Evolutionary conservation across 2,113 vertebrate species (phyloP).

Genomic region (Emydura subglobosa): DNA sequence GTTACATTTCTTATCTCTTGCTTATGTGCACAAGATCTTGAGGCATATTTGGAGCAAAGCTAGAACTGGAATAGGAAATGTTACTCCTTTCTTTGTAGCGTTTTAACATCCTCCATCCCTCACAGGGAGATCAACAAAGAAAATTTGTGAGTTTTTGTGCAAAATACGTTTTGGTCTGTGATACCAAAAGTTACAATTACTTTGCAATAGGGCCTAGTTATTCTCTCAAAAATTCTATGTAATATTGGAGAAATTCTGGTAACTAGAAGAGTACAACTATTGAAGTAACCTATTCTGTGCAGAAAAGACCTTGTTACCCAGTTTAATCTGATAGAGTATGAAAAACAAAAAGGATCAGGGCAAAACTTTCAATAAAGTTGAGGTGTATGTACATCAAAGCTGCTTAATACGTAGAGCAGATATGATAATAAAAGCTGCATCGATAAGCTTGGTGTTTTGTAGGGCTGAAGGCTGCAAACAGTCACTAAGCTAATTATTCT

Average conservation of each 20-base stretch:
- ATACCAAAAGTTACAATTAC: background rate
- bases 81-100: background rate
- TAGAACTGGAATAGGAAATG: background rate
- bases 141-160: background rate
- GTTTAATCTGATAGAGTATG: background rate
- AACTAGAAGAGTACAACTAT: background rate
- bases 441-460: too few relatives aligned
- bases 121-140: background rate
- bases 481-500: background rate
- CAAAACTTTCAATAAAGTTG: background rate
- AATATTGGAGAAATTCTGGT: background rate
- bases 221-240: background rate
- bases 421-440: background rate
- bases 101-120: background rate
- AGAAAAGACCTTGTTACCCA: background rate
- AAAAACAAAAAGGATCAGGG: background rate
- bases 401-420: background rate
- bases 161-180: background rate
- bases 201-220: background rate
- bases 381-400: background rate
- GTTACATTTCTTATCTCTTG: background rate
- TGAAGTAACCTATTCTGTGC: background rate
- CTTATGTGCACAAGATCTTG: slow-evolving; percentile 16
- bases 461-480: too few relatives aligned
- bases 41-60: background rate